Evolutionary conservation across 1,140 invertebrate genomes (phyloP), one percentile per base, ranked within the genome.

Genomic region (Sweltsa coloradensis): DNA sequence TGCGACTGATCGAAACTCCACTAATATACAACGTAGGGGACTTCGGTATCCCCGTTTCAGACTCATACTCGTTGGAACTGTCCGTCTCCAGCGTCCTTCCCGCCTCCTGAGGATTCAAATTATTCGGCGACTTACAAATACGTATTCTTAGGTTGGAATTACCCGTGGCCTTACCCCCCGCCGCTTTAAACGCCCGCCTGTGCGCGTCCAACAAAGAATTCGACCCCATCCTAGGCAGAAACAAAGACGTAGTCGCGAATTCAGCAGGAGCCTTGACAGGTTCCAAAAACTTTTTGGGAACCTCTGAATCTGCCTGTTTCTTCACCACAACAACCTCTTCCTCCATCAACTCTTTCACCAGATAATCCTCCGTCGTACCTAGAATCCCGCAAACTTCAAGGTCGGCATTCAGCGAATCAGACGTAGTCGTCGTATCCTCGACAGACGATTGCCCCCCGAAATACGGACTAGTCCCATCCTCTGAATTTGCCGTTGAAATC

Each of bases 1-100:
- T 73, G 22, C 73, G 60, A 24, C 66, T 72, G 47, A 75, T 75
- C 1, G 72, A 73, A n/a, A 75, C 72, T n/a, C 73, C 73, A 22
- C 70, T 72, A 45, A 75, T 75, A 55, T 70, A 74, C 11, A 75
- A 57, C 0, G 72, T 75, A 5, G 73, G 73, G 3, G 72, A 75
- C 56, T 72, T 73, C 5, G 73, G 72, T 34, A 75, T 74, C 1
- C 72, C 73, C 14, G 71, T 73, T 56, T 75, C 72, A 18, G 70
- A 72, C 58, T 73, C 71, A 53, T 70, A 72, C 47, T 75, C 72
- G 43, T 72, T 72, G 5, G 68, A 70, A 55, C 70, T 71, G 49
- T 72, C 69, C 3, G 69, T 71, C 55, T 71, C 69, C 34, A 69
- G 48, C 50, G 45, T 51, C 34, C 36, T 36, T 1, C 42, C 42